Conservation (phyloP, 2,113 vertebrate species). For the Leucoraja erinaceus region DNA sequence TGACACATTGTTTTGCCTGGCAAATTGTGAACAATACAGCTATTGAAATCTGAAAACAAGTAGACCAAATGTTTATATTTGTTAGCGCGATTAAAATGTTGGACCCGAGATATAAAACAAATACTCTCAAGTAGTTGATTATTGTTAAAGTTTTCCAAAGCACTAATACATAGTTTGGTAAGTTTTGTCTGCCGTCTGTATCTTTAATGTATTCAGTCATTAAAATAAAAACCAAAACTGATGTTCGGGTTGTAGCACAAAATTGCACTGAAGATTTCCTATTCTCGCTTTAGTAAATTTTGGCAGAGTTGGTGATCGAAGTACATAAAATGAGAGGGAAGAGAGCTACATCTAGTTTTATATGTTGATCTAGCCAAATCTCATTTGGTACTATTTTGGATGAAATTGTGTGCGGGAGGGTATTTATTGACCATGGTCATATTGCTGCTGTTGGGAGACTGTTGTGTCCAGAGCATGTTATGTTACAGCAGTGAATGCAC, state of each 20-base stretch:
- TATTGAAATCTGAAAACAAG: neutral
- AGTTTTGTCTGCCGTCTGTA: neutral
- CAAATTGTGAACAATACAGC: constrained; percentile 1
- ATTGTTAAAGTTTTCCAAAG: neutral
- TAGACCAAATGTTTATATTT: neutral
- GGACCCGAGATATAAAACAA: neutral
- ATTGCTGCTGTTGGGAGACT: neutral
- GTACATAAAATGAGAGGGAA: neutral
- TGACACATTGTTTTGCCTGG: neutral
- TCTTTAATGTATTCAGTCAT: neutral
- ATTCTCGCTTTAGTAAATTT: no score
- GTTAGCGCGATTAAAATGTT: neutral
- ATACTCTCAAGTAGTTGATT: neutral
- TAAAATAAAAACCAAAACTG: neutral
- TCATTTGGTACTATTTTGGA: neutral
- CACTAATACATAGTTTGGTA: neutral
- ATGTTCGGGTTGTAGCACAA: neutral
- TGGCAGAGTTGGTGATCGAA: no score
- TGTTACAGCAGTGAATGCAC: neutral
- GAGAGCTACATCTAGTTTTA: neutral
- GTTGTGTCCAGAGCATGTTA: neutral
- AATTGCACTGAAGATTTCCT: neutral
- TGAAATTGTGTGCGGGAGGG: neutral
- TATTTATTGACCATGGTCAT: neutral
- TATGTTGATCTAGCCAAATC: neutral